Percentiles rank a stretch among this genome's conserved stretches.
Conservation (phyloP, 2,113 vertebrate genomes). For the Chaetops frenatus region DNA sequence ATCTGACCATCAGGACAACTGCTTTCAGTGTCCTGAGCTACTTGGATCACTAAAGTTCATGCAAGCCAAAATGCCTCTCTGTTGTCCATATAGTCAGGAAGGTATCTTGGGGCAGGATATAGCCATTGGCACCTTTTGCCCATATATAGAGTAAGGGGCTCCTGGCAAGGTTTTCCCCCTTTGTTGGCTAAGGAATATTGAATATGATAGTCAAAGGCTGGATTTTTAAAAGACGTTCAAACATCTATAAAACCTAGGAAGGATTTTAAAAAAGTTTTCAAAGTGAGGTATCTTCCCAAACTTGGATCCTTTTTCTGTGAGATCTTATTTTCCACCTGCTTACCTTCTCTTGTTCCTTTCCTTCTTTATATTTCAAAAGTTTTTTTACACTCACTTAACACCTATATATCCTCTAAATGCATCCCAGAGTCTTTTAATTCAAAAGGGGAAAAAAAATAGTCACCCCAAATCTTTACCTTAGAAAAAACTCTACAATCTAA, state of each 20-base stretch:
- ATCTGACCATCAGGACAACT: background rate
- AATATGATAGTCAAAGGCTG: no score
- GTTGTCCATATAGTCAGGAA: background rate
- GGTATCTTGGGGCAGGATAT: background rate
- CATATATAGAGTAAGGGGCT: background rate
- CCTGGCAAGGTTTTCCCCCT: background rate
- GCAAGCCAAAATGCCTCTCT: background rate
- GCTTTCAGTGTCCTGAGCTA: background rate
- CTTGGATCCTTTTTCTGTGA: background rate
- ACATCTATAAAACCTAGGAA: background rate
- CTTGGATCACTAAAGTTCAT: background rate
- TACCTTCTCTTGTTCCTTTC: background rate
- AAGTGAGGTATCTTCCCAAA: background rate
- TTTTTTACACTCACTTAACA: background rate
- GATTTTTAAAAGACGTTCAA: background rate
- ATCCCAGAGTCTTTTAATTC: background rate
- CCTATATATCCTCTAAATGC: background rate
- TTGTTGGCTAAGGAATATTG: no score
- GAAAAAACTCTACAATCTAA: background rate
- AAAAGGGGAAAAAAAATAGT: accelerated
- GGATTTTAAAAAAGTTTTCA: background rate
- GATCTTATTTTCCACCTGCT: background rate
- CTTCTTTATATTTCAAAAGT: background rate
- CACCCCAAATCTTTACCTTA: background rate
- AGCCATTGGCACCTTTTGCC: background rate